Base-by-base conservation (phyloP, 1,140 invertebrate genomes). In the Diachasma alloeum region DNA sequence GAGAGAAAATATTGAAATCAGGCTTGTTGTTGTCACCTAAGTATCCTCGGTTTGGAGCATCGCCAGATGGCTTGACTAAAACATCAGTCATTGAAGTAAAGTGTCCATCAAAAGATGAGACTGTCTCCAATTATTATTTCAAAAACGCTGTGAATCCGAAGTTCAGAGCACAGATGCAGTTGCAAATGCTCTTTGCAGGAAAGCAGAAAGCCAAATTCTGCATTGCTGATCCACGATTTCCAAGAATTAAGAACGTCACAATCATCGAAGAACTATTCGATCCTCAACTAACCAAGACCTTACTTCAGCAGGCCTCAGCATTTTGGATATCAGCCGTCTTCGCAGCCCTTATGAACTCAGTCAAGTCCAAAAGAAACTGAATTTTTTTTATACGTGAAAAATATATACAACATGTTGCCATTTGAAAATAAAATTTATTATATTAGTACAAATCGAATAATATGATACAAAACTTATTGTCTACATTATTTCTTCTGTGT, bases 61-160 rank as follows among this genome's bases (percentile, higher is more conserved):
- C 84, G 9, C 86, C 86, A 19, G 86, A 87, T 82, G 87, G 72
- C 9, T 72, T 85, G 4, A 63, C 56, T 11, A 68, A 77, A 24
- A 77, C 82, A 22, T 82, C 72, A 72, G 66, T 85, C 1, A 59
- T 87, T 4, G 84, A 85, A 83, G 73, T 87, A 2, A 87, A 87
- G 81, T 86, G 81, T 72, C 83, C 84, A n/a, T 56, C 67, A 17
- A 82, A 37, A 24, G 4, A 6, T 17, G 74, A 81, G 71, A 78
- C 73, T 17, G 11, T 81, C 8, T 75, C 73, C 66, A 78, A 79
- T 63, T 84, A 81, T 74, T 36, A 81, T 22, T 66, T 19, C 36
- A 59, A 83, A 71, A 75, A 68, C 19, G 48, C 81, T 78, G 77
- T 82, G 0, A 77, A 10, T 39, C 31, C 56, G 36, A 84, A 85